Evolutionary conservation across 1,140 invertebrate species (phyloP).

Genomic region (Brachystomella parvula): DNA sequence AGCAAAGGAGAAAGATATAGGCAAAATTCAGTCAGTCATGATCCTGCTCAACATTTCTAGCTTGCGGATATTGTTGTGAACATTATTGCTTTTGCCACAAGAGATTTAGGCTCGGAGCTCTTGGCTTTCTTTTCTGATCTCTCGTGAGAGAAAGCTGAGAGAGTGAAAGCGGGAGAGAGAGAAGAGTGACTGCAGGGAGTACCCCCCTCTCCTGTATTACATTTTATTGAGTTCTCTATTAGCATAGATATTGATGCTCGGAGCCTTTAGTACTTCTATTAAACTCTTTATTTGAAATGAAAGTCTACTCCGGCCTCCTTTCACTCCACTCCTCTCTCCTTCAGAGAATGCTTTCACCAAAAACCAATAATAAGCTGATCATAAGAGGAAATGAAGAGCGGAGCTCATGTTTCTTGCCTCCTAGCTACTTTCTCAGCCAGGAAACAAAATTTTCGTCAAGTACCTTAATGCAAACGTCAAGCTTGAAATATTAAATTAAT

Average conservation of each 20-base stretch:
- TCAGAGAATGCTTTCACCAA: no score
- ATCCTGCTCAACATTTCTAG: neutral
- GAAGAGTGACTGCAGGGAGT: neutral
- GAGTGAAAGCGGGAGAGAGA: no score
- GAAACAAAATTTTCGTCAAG: no score
- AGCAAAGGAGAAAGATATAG: neutral
- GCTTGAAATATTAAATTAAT: no score
- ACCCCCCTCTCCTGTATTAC: neutral
- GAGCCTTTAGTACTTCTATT: neutral
- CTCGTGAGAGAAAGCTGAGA: no score
- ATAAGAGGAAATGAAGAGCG: no score
- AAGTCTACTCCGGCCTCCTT: no score
- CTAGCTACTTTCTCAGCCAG: no score
- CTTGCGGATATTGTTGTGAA: constrained; percentile 9
- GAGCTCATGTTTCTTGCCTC: no score
- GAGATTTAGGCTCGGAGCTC: neutral
- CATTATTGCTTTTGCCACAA: constrained; percentile 12
- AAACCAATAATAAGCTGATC: no score
- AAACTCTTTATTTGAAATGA: constrained; percentile 9
- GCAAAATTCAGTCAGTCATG: neutral
- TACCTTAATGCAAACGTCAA: no score
- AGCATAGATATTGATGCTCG: constrained; percentile 8
- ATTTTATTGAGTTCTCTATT: neutral
- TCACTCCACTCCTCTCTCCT: no score
- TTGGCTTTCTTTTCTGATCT: neutral